Evolutionary conservation across 2,797 vertebrate species (phyloP), one percentile per base, ranked within the genome.

Genomic region (Sebastes hubbsi): DNA sequence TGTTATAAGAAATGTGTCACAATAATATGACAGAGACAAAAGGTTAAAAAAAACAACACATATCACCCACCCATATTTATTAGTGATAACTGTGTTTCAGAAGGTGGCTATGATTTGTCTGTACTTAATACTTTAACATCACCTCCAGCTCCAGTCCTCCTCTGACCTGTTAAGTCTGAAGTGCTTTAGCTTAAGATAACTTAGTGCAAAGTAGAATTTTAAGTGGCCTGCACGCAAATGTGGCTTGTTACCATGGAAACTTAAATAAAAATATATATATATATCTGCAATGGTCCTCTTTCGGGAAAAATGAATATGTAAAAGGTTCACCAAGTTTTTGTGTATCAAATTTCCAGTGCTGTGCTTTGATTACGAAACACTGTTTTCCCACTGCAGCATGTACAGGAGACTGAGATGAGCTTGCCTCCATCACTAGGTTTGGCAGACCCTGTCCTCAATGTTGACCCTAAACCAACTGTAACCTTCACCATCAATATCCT

Each of bases 161-260:
- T 32, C 14, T 55, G 56, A 80, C 79, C 80, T 59, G n/a, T 72
- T 54, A 24, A 42, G n/a, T 68, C 61, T 60, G 29, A 30, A 64
- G 70, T n/a, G 32, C 36, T 71, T 79, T 52, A 68, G 56, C 49
- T 74, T 75, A 61, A 64, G 74, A n/a, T 11, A 18, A 80, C 6
- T 72, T 49, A 68, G 34, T 27, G 61, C 56, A 72, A 77, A 74
- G 74, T 73, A 22, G 13, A 74, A 85, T 61, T 42, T 25, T n/a
- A 67, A 71, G 56, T 70, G 78, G 30, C 42, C 46, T 75, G 36
- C 38, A 34, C 10, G 30, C 65, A 79, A 54, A 70, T 67, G 14
- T 64, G 46, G 29, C 32, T 24, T 34, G 69, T 82, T 80, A 61
- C 72, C 68, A 84, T 60, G 34, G 77, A 46, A 82, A 72, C 55